Evolutionary conservation across 1,140 invertebrate species (phyloP).

Genomic region (Heliconius himera): DNA sequence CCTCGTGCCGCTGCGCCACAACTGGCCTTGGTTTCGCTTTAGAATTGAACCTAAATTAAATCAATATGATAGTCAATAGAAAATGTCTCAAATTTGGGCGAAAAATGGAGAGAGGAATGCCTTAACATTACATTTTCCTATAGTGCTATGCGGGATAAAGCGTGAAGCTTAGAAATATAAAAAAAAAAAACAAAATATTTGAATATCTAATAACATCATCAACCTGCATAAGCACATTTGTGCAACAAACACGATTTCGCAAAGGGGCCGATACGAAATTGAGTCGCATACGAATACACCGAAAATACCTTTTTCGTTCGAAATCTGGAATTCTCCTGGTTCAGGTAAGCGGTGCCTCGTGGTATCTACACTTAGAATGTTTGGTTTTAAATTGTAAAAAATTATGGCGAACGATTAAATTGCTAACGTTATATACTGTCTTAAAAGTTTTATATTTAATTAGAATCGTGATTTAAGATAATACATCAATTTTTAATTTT

Average conservation of each 20-base stretch:
- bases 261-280: slow-evolving; percentile 20
- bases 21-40: neutral
- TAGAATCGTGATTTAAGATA: slow-evolving; percentile 42
- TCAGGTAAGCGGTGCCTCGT: slow-evolving; percentile 37
- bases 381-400: slow-evolving; percentile 37
- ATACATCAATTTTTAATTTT: slow-evolving; percentile 35
- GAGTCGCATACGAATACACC: slow-evolving; percentile 21
- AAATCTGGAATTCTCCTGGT: slow-evolving; percentile 36
- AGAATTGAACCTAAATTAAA: too few species aligned
- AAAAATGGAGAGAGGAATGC: too few species aligned
- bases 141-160: too few species aligned
- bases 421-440: slow-evolving; percentile 37
- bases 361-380: slow-evolving; percentile 35
- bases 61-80: too few species aligned
- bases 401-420: slow-evolving; percentile 40
- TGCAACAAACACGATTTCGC: slow-evolving; percentile 16
- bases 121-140: too few species aligned
- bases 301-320: slow-evolving; percentile 32
- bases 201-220: neutral
- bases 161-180: neutral
- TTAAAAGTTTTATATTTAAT: slow-evolving; percentile 40
- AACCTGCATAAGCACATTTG: slow-evolving; percentile 8
- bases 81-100: too few species aligned
- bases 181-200: neutral
- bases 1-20: too few species aligned